Evolutionary conservation across 2,888 invertebrate genomes (phyloP).

Genomic region (Augiades crinisus): DNA sequence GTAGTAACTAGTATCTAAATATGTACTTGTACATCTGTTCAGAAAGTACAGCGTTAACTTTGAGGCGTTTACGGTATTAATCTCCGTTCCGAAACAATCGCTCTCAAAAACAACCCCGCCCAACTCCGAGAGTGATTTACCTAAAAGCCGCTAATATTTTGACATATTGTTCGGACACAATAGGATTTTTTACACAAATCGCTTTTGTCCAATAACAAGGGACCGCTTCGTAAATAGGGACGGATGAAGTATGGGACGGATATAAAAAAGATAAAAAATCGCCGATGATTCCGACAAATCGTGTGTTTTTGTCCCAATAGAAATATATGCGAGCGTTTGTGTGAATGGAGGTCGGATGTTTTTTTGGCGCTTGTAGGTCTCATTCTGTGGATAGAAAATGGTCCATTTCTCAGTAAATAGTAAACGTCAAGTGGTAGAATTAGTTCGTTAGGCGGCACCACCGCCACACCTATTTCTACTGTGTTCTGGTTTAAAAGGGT

Average conservation of each 20-base stretch:
- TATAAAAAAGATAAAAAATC: conserved; percentile 21
- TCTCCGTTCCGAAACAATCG: conserved; percentile 12
- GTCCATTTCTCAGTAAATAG: no score
- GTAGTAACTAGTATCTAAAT: no score
- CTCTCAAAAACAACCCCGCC: conserved; percentile 14
- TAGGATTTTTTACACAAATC: conserved; percentile 58
- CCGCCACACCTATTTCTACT: no score
- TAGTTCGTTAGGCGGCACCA: no score
- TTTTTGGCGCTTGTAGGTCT: not conserved
- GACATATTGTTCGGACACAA: conserved; percentile 63
- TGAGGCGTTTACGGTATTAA: conserved; percentile 10
- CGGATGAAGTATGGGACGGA: conserved; percentile 21
- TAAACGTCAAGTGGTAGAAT: no score
- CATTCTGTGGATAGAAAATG: conserved; percentile 1
- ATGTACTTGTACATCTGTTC: no score
- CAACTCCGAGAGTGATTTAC: conserved; percentile 20
- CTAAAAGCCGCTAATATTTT: conserved; percentile 40
- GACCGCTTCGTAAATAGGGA: conserved; percentile 14
- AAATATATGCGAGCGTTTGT: conserved; percentile 6
- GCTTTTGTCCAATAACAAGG: conserved; percentile 48
- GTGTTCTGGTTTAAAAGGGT: no score
- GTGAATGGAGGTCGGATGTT: not conserved
- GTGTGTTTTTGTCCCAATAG: conserved; percentile 18
- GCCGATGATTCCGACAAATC: conserved; percentile 10
- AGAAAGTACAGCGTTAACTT: not conserved